Base-by-base conservation (phyloP, 2,888 invertebrate species). In the Agonum fuliginosum region DNA sequence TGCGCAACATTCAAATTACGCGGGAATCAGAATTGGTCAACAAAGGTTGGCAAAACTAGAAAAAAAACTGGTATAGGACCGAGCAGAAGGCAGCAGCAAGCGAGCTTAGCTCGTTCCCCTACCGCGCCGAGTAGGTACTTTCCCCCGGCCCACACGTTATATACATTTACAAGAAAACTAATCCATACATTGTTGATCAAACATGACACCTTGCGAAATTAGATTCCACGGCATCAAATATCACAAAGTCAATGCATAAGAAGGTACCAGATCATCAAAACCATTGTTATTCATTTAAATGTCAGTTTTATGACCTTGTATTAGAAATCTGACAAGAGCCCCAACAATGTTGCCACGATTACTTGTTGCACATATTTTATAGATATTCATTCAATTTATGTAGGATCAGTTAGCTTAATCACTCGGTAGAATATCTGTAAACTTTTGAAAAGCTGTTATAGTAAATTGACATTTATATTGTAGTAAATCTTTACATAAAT, bases 271-370 rank as follows among this genome's bases (percentile, higher is more conserved):
- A 62, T 75, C 48, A 48, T 12, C 10, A 17, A 34, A 72, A 22
- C 34, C 22, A 67, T 75, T 75, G 51, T 67, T 67, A n/a, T 62
- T 72, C 72, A 54, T 72, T 72, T 75, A 67, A 74, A 74, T 75
- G 65, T 65, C 67, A 75, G 22, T 67, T 67, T 75, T 48, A 65
- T 75, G 75, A 75, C 75, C 75, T 75, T 75, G 75, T 65, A 37
- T 75, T 65, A 48, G 62, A 74, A 48, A 48, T 51, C 67, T 75
- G 75, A 67, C 75, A 75, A 43, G 75, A 20, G 17, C 62, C 24
- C 37, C 34, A 10, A 37, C 75, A 34, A 17, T 20, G 75, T 75
- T 75, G 75, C 51, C 75, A 34, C 20, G 8, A 51, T 19, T 51
- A 62, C 34, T 62, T 30, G 30, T 41, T 67, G 41, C 67, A n/a